These are phyloP conservation scores for Pseudorhiza aurosa DNA, from an alignment of 30 jellyfish, hydroid and myxozoan species.

Conservation along the genomic window DNA sequence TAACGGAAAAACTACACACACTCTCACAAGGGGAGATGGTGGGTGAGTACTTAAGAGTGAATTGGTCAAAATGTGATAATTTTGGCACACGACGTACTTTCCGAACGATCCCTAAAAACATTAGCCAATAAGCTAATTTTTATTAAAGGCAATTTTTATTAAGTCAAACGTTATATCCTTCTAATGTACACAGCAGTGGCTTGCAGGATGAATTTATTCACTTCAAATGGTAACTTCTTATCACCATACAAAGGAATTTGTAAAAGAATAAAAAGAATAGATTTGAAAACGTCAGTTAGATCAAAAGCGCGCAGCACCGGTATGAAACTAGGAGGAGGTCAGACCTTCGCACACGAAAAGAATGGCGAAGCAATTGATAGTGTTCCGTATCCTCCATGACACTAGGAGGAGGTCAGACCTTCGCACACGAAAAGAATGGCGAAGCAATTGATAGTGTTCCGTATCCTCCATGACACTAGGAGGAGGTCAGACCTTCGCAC, in stretches of 20 bases:
- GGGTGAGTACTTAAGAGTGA: background rate
- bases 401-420: slow-evolving; percentile 1
- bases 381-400: background rate
- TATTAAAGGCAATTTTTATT: background rate
- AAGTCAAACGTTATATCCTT: slow-evolving; percentile 6
- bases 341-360: background rate
- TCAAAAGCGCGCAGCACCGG: background rate
- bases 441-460: slow-evolving; percentile 7
- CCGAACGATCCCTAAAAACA: background rate
- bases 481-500: background rate
- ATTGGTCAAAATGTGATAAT: background rate
- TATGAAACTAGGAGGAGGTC: background rate
- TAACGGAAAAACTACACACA: background rate
- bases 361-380: slow-evolving; percentile 8
- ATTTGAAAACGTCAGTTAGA: background rate
- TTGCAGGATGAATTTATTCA: background rate
- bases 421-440: background rate
- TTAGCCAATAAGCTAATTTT: background rate
- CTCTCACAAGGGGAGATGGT: background rate
- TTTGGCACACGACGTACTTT: background rate
- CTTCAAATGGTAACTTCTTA: background rate
- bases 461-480: background rate
- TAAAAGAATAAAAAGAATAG: background rate
- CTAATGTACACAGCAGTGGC: background rate
- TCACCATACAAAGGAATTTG: background rate